Evolutionary conservation across 2,888 invertebrate species (phyloP).

Genomic region (Heteromurus nitidus): DNA sequence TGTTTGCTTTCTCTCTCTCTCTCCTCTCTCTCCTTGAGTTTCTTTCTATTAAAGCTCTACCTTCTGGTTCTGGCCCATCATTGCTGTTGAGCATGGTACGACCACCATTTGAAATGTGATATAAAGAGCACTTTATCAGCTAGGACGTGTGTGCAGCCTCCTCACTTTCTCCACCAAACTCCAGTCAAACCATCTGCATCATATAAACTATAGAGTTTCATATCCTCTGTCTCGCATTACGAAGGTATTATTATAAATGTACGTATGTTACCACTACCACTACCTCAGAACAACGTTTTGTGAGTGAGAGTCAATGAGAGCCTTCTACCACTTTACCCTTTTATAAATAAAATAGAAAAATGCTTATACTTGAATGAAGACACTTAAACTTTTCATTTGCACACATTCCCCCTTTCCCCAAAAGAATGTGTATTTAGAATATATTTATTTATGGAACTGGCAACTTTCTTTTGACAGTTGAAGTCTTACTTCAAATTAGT

Average conservation of each 20-base stretch:
- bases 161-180: too few species aligned
- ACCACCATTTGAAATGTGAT: too few species aligned
- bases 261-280: background rate
- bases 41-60: too few species aligned
- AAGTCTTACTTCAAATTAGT: background rate
- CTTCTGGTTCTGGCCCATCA: too few species aligned
- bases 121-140: too few species aligned
- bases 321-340: background rate
- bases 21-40: too few species aligned
- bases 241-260: background rate
- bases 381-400: conserved; percentile 4
- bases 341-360: background rate
- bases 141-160: too few species aligned
- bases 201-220: too few species aligned
- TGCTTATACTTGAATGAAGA: conserved; percentile 9
- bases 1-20: background rate
- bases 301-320: background rate
- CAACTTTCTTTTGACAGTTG: background rate
- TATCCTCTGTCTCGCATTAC: background rate
- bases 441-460: background rate
- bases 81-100: too few species aligned
- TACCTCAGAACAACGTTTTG: background rate
- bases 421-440: background rate
- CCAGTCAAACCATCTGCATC: too few species aligned
- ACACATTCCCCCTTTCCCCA: background rate